Conservation (phyloP, 2,797 vertebrate genomes). For the Sphenopsis melanotis region DNA sequence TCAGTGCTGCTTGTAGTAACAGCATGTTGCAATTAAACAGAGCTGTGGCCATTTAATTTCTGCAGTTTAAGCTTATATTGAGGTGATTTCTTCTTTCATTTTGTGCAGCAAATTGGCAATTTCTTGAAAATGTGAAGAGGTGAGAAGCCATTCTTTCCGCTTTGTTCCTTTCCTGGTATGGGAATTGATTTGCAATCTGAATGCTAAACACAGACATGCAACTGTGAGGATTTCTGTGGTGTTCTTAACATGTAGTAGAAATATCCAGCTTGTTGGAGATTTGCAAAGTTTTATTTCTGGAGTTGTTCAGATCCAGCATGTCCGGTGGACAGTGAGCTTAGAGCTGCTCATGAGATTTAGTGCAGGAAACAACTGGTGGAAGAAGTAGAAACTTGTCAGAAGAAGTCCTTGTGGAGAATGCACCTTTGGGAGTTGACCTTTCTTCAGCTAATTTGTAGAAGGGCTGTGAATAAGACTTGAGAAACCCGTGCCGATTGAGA, state of each 20-base stretch:
- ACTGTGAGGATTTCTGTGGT: background rate
- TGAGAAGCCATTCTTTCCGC: background rate
- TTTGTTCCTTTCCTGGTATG: background rate
- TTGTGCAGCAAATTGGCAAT: background rate
- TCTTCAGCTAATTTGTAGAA: background rate
- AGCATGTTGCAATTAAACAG: background rate
- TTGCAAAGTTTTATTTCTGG: background rate
- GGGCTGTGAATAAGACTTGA: background rate
- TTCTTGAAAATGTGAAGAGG: background rate
- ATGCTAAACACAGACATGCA: background rate
- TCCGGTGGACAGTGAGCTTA: background rate
- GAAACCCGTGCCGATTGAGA: rapidly evolving
- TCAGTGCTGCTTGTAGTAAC: background rate
- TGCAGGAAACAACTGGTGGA: background rate
- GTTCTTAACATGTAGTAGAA: background rate
- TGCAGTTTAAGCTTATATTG: background rate
- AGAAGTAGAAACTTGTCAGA: background rate
- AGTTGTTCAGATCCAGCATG: background rate
- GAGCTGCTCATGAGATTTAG: background rate
- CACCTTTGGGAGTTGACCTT: background rate
- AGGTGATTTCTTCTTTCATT: background rate
- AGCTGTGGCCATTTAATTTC: background rate
- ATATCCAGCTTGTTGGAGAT: background rate
- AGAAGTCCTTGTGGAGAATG: background rate
- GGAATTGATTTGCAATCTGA: background rate